Percentiles rank a stretch among this genome's conserved stretches.
These are phyloP conservation scores for Erythrocebus patas DNA, from an alignment of 2,113 vertebrate species.

Conservation along the genomic window DNA sequence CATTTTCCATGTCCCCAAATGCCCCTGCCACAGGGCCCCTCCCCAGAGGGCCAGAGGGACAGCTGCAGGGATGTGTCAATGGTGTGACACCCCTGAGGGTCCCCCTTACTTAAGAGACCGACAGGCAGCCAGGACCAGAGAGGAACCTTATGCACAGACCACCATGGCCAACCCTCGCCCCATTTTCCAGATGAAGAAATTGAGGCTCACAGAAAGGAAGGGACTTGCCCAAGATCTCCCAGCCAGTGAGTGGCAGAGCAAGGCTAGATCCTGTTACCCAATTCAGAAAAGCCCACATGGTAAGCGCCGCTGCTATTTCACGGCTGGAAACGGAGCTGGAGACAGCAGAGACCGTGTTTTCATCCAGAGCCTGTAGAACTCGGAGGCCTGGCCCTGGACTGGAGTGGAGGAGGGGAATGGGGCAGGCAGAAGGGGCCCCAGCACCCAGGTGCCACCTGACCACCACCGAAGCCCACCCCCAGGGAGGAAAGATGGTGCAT, in stretches of 20 bases:
- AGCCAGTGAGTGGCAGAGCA: background rate
- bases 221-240: background rate
- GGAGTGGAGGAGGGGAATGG: background rate
- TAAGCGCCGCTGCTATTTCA: rapidly evolving
- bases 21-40: rapidly evolving
- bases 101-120: background rate
- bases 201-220: background rate
- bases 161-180: rapidly evolving
- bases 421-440: background rate
- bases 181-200: background rate
- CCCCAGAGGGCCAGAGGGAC: background rate
- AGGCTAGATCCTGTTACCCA: background rate
- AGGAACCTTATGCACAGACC: too few species aligned
- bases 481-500: background rate
- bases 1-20: background rate
- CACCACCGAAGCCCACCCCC: background rate
- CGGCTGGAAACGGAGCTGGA: background rate
- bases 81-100: rapidly evolving
- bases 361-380: background rate
- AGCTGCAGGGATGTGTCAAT: rapidly evolving
- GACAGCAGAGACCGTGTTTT: background rate
- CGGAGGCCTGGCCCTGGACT: background rate
- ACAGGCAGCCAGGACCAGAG: background rate
- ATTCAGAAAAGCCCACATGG: background rate
- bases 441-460: background rate